A percentile compares a stretch with the other conserved stretches of the same genome.
phyloP scores from a whole-genome alignment of 2,113 vertebrate genomes.

The Aegithalos caudatus region DNA sequence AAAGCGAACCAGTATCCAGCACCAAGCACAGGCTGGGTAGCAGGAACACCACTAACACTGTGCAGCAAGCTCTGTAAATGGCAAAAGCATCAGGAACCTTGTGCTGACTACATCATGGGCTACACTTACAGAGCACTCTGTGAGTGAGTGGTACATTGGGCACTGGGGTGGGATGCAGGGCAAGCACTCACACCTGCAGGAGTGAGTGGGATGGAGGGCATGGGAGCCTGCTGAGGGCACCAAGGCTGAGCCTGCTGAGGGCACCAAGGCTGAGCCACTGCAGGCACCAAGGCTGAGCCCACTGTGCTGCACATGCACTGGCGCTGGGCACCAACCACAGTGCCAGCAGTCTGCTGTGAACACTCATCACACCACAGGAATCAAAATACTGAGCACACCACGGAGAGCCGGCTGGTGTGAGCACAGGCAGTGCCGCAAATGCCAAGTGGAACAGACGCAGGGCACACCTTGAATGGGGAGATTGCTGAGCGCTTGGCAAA shows the following conservation, averaged over 20 bases:
- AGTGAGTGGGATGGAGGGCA: too few species aligned
- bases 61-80: not conserved
- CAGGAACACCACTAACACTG: not conserved
- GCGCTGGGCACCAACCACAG: not conserved
- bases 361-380: not conserved
- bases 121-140: rapidly evolving
- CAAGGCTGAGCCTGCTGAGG: not conserved
- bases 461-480: not conserved
- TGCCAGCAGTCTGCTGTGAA: not conserved
- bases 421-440: not conserved
- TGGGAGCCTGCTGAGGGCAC: too few species aligned
- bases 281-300: not conserved
- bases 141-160: rapidly evolving
- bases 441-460: not conserved
- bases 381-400: not conserved
- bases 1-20: rapidly evolving
- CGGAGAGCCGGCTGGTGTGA: rapidly evolving
- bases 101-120: not conserved
- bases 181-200: rapidly evolving
- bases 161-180: not conserved
- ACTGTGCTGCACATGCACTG: rapidly evolving
- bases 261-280: too few species aligned
- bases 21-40: not conserved
- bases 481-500: not conserved
- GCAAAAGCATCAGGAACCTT: not conserved